Conservation (phyloP, 2,113 vertebrate species). For the Trichechus manatus region DNA sequence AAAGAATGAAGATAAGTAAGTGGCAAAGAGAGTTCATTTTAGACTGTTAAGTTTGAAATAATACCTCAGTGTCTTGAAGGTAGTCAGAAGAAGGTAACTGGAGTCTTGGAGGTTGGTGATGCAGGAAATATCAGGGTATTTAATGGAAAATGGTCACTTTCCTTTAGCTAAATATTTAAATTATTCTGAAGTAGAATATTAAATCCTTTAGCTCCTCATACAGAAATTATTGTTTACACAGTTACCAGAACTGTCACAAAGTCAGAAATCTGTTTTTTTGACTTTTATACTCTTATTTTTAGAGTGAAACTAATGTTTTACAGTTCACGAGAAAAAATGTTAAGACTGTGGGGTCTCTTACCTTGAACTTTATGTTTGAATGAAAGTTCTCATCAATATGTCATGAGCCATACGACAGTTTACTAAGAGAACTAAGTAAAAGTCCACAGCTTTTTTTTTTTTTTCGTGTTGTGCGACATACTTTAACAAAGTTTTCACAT, state of each 20-base stretch:
- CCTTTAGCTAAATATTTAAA: constrained; percentile 28
- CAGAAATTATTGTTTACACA: constrained; percentile 38
- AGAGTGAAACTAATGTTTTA: constrained; percentile 41
- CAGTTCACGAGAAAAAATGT: neutral
- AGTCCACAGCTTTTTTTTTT: neutral
- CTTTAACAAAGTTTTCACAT: no score
- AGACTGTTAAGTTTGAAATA: constrained; percentile 22
- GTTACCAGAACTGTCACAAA: neutral
- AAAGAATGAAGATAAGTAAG: constrained; percentile 28
- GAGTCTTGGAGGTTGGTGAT: neutral
- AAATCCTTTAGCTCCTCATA: neutral
- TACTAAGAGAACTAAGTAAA: constrained; percentile 31
- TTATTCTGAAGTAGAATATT: constrained; percentile 19
- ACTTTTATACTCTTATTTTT: neutral
- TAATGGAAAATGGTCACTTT: constrained; percentile 33
- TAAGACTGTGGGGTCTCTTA: constrained; percentile 55
- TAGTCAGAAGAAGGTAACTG: constrained; percentile 38
- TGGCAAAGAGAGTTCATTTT: neutral
- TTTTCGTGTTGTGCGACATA: no score
- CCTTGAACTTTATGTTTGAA: constrained; percentile 55
- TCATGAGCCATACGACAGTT: neutral
- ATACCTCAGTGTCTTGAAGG: neutral
- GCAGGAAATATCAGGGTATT: neutral
- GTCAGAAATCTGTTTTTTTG: constrained; percentile 52
- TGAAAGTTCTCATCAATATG: constrained; percentile 40